Conservation (phyloP, 2,113 vertebrate genomes). For the Labrus mixtus region DNA sequence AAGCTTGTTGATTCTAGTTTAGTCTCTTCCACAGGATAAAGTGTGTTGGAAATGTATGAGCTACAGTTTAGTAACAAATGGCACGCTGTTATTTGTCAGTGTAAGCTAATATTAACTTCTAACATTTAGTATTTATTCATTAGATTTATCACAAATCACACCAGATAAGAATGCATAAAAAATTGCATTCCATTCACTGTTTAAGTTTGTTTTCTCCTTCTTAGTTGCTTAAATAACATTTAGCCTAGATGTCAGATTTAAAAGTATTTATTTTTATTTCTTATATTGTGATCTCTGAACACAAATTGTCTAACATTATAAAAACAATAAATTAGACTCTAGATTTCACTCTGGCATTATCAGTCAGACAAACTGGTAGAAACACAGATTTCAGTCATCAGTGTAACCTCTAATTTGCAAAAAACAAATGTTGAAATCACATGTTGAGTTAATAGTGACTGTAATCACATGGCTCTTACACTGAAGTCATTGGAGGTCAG, state of each 20-base stretch:
- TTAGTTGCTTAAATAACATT: neutral
- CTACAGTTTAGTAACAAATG: no score
- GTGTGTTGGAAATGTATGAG: no score
- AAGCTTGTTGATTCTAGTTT: no score
- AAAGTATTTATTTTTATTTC: neutral
- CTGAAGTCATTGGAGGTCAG: neutral
- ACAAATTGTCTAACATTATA: neutral
- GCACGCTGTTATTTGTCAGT: no score
- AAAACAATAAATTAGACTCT: neutral
- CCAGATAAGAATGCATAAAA: neutral
- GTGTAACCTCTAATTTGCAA: neutral
- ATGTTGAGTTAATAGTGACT: neutral
- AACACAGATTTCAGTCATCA: neutral
- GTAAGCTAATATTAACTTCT: no score
- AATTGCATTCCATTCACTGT: neutral
- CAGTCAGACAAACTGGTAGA: no score
- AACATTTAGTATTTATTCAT: neutral
- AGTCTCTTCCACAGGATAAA: no score
- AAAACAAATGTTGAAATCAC: conserved; percentile 12
- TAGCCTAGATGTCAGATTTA: neutral
- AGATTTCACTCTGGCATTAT: no score
- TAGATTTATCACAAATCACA: neutral
- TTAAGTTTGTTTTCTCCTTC: no score
- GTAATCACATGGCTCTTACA: neutral
- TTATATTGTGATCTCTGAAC: neutral